Base-by-base conservation (phyloP, 2,888 invertebrate genomes). In the Trachelus troglodyta region DNA sequence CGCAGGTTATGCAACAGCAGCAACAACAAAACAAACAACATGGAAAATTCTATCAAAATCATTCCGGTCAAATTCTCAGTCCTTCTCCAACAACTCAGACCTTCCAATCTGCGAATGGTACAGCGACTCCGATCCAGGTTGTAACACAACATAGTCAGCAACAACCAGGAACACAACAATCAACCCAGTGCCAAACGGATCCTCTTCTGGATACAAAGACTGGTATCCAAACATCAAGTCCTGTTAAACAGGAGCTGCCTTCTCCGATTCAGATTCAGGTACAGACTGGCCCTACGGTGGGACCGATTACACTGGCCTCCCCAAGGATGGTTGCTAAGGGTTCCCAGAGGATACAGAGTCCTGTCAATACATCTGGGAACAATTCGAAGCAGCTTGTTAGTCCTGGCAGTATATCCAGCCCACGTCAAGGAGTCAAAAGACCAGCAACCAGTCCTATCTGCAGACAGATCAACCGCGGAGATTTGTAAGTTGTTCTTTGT, bases 371-470 rank as follows among this genome's bases (percentile, higher is more conserved):
- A 69, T 79, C 79, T 9, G 78, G 80, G 31, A 83, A 80, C 75
- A 80, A 73, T 80, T 80, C 83, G 23, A 89, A 88, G 76, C 88
- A 87, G 74, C 83, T 87, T 15, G 84, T 84, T 69, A 90, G 89
- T 79, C 89, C 90, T 34, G 85, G 83, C 15, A 85, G 82, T 76
- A 84, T 81, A 69, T 79, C 85, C 15, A 84, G 81, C 79, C 90
- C 90, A 0, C 85, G 90, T 40, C 89, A 92, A 78, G 92, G 89
- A 15, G 82, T 92, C 34, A 92, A 92, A 77, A 88, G 92, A 79
- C 89, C 89, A 56, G 90, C 92, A 1, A 83, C 87, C 4, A 89
- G 89, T 81, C 92, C 92, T 33, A 88, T 90, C 76, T 90, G 89
- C 77, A 87, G 85, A 77, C 89, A 90, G 81, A 85, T 91, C 74